Conservation (phyloP, 2,113 vertebrate genomes). For the Dunckerocampus dactyliophorus region DNA sequence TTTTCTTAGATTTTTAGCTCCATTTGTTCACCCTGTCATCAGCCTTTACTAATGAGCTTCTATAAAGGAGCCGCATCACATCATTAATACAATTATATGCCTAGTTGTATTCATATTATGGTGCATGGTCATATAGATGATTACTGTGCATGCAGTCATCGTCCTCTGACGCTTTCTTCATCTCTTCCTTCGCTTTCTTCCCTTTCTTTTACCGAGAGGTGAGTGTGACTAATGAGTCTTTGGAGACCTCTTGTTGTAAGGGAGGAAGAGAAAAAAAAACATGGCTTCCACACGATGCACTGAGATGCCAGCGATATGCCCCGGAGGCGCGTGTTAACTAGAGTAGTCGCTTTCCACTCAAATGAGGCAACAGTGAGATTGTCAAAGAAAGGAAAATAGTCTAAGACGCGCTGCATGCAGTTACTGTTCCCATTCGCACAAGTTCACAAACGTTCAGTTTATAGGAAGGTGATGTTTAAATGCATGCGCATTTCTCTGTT, state of each 20-base stretch:
- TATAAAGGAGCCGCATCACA: slow-evolving; percentile 4
- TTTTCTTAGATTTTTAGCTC: background rate
- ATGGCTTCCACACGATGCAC: slow-evolving; percentile 61
- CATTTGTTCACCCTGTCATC: background rate
- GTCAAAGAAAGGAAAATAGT: slow-evolving; percentile 46
- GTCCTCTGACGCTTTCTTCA: slow-evolving; percentile 23
- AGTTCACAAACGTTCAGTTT: slow-evolving; percentile 38
- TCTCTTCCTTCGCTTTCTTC: slow-evolving; percentile 15
- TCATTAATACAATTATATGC: slow-evolving; percentile 8
- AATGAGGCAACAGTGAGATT: slow-evolving; percentile 57
- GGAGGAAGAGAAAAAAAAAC: slow-evolving; percentile 39
- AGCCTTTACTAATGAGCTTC: background rate
- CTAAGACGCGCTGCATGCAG: slow-evolving; percentile 36
- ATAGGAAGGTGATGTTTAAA: slow-evolving; percentile 31
- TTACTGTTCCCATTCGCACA: slow-evolving; percentile 40
- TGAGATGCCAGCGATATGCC: slow-evolving; percentile 59
- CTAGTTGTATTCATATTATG: background rate
- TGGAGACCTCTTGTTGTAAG: slow-evolving; percentile 64
- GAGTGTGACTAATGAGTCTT: slow-evolving; percentile 71
- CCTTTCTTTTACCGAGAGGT: slow-evolving; percentile 52
- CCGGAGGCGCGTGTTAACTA: slow-evolving; percentile 64
- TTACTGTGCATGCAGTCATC: slow-evolving; percentile 9
- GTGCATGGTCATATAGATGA: slow-evolving; percentile 7
- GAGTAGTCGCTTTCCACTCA: slow-evolving; percentile 62
- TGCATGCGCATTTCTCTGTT: background rate